Evolutionary conservation across 1,140 invertebrate genomes (phyloP).

Genomic region (Vanessa atalanta): DNA sequence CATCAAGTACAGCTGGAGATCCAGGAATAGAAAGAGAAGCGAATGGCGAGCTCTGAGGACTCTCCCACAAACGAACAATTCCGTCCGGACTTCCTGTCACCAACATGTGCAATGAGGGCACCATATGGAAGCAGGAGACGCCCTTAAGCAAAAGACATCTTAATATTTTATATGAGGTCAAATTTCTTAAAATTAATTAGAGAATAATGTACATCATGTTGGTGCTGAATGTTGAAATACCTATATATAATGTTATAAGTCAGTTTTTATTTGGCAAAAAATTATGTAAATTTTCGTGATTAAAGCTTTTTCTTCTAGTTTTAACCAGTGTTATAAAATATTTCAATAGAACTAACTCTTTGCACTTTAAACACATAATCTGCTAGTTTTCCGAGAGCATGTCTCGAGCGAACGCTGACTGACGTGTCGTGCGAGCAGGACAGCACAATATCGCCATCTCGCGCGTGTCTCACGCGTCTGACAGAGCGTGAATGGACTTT

Average conservation of each 20-base stretch:
- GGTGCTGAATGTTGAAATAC: no score
- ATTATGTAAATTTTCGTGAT: no score
- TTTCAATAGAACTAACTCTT: constrained; percentile 59
- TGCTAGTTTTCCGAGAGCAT: constrained; percentile 66
- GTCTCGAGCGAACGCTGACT: constrained; percentile 69
- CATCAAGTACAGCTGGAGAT: constrained; percentile 65
- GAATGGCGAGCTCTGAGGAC: constrained; percentile 57
- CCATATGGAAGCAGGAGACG: constrained; percentile 76
- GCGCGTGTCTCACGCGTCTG: constrained; percentile 63
- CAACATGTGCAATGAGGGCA: constrained; percentile 66
- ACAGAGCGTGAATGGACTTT: constrained; percentile 71
- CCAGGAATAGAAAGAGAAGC: constrained; percentile 53
- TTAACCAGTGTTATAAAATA: no score
- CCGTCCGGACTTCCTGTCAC: constrained; percentile 77
- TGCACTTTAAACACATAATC: constrained; percentile 78
- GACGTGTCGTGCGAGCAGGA: constrained; percentile 78
- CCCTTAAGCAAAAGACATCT: constrained; percentile 62
- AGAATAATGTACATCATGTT: no score
- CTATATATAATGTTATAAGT: no score
- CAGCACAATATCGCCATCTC: constrained; percentile 66
- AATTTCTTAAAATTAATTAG: no score
- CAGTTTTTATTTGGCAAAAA: no score
- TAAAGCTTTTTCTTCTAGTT: no score
- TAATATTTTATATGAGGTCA: no score
- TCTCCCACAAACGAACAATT: constrained; percentile 78